Conservation (phyloP, 1,140 invertebrate species). For the Popillia japonica region DNA sequence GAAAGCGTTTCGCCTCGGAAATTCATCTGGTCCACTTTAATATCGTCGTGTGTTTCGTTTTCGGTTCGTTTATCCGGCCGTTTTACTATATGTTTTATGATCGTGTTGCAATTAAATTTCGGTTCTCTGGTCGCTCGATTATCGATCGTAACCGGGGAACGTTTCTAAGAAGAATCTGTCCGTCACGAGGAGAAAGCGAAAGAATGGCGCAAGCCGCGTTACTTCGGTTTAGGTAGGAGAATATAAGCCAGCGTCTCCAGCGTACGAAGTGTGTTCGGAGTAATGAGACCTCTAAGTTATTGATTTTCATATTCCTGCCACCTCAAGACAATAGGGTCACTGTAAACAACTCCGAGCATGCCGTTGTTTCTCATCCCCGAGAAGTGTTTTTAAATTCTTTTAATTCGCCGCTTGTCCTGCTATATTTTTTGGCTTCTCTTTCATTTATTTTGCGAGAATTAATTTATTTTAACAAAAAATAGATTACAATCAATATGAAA, state of each 20-base stretch:
- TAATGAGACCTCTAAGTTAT: conserved; percentile 34
- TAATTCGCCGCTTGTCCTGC: background rate
- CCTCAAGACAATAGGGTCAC: conserved; percentile 36
- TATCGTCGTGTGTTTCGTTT: conserved; percentile 43
- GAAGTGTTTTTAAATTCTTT: background rate
- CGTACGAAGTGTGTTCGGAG: conserved; percentile 16
- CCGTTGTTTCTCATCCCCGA: background rate
- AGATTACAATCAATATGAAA: too few species aligned
- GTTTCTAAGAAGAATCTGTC: conserved; percentile 7
- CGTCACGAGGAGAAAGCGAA: conserved; percentile 8
- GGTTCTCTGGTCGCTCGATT: conserved; percentile 35
- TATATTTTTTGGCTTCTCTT: too few species aligned
- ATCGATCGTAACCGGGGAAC: conserved; percentile 34
- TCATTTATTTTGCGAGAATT: too few species aligned
- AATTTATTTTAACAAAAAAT: too few species aligned
- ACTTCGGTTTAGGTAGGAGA: background rate
- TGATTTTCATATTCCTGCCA: conserved; percentile 37
- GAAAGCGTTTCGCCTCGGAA: conserved; percentile 27
- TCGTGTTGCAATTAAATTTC: conserved; percentile 37
- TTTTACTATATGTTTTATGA: conserved; percentile 41
- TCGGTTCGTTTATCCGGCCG: conserved; percentile 42
- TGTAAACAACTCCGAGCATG: conserved; percentile 21
- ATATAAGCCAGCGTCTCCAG: background rate
- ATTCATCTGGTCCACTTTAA: conserved; percentile 41
- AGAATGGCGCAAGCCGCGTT: conserved; percentile 15